These are phyloP conservation scores for Apamea crenata DNA, from an alignment of 2,888 invertebrate species.

Conservation along the genomic window DNA sequence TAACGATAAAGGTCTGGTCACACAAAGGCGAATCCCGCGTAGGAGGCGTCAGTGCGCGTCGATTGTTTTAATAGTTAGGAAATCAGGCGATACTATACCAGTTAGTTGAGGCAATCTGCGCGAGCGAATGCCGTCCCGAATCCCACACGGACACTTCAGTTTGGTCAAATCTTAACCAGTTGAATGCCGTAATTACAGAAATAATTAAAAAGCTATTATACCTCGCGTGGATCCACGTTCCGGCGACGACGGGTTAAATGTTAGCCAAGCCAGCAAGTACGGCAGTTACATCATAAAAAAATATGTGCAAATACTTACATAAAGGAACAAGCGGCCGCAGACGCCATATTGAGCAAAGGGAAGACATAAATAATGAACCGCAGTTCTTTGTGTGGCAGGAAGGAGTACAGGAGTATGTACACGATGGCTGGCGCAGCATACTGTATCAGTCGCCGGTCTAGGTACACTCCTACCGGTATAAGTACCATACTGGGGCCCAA, in stretches of 20 bases:
- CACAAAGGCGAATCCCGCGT: too few species aligned
- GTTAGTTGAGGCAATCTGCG: not conserved
- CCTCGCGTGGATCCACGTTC: too few species aligned
- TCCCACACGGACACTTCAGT: not conserved
- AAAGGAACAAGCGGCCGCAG: slow-evolving; percentile 96
- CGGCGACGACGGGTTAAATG: not conserved
- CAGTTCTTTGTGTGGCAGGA: slow-evolving; percentile 99
- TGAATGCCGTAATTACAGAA: too few species aligned
- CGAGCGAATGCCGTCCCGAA: not conserved
- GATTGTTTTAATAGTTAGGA: not conserved
- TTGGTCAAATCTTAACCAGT: not conserved
- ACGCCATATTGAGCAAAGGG: slow-evolving; percentile 97
- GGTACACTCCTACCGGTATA: slow-evolving; percentile 93
- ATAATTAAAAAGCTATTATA: too few species aligned
- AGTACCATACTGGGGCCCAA: slow-evolving; percentile 95
- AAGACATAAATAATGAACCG: slow-evolving; percentile 99
- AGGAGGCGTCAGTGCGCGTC: not conserved
- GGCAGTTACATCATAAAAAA: not conserved
- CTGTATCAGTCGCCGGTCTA: slow-evolving; percentile 93
- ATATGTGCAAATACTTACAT: slow-evolving; percentile 92
- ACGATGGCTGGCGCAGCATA: slow-evolving; percentile 93
- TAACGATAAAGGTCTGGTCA: not conserved
- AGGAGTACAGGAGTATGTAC: slow-evolving; percentile 97
- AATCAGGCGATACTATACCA: not conserved
- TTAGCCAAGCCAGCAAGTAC: not conserved